Conservation (phyloP, 2,888 invertebrate genomes). For the Shargacucullia verbasci region DNA sequence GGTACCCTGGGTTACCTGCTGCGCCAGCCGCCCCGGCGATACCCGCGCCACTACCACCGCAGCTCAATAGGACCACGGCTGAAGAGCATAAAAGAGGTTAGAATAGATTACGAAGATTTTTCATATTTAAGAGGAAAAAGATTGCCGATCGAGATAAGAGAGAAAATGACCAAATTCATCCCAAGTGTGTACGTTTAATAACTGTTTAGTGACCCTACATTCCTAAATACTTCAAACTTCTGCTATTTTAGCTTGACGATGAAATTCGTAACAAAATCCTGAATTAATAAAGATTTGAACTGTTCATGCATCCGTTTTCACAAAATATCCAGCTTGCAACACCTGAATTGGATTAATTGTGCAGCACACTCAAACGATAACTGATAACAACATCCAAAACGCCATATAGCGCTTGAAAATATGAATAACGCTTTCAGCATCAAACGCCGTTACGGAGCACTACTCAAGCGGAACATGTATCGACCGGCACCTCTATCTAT, state of each 20-base stretch:
- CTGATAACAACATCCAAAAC: constrained; percentile 15
- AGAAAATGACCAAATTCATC: no score
- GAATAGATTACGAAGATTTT: constrained; percentile 48
- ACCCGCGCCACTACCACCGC: constrained; percentile 91
- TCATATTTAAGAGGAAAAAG: no score
- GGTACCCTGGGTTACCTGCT: constrained; percentile 95
- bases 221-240: no score
- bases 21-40: constrained; percentile 93
- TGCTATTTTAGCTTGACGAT: no score
- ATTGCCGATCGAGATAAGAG: no score
- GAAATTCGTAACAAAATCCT: no score
- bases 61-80: constrained; percentile 89
- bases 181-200: no score
- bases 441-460: constrained; percentile 37
- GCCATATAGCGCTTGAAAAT: not conserved
- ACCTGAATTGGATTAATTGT: constrained; percentile 22
- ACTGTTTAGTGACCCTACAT: no score
- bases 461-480: constrained; percentile 46
- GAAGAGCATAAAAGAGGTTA: constrained; percentile 94
- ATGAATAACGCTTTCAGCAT: not conserved
- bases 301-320: not conserved
- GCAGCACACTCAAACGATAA: constrained; percentile 16
- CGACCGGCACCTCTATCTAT: constrained; percentile 39
- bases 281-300: no score
- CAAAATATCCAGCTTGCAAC: constrained; percentile 7